These are phyloP conservation scores for Poecile montanus DNA, from an alignment of 2,797 vertebrate species.

Conservation along the genomic window DNA sequence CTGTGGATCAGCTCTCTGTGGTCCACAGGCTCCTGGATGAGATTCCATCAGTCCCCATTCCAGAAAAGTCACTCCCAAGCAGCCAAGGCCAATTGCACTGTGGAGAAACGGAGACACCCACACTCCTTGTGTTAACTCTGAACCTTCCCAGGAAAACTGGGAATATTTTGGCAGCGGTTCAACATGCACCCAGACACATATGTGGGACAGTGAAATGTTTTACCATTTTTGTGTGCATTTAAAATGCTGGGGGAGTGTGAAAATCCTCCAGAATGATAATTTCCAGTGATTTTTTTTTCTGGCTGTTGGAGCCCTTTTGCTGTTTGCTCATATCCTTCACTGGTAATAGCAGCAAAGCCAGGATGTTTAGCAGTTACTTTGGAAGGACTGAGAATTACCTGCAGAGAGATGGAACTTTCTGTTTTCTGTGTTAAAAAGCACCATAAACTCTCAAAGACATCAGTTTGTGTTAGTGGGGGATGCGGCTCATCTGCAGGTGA, in stretches of 20 bases:
- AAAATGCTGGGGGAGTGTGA: neutral
- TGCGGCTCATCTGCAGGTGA: neutral
- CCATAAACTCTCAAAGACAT: neutral
- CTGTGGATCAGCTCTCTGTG: neutral
- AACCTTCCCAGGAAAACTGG: neutral
- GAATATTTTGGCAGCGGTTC: neutral
- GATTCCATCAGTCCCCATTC: neutral
- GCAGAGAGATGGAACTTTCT: neutral
- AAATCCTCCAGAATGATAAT: neutral
- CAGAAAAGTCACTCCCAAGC: neutral
- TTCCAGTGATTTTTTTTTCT: neutral
- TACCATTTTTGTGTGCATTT: neutral
- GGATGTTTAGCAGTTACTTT: neutral
- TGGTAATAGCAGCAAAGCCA: neutral
- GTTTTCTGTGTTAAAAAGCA: neutral
- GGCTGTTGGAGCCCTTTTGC: neutral
- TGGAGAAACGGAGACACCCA: neutral
- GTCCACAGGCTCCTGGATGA: neutral
- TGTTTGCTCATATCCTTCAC: neutral
- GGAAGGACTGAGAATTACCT: neutral
- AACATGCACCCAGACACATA: rapidly evolving
- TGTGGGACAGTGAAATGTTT: neutral
- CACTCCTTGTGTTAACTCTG: neutral
- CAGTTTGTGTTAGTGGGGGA: neutral
- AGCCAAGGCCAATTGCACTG: neutral